phyloP scores from a whole-genome alignment of 2,888 invertebrate genomes.

The Litoditis marina region DNA sequence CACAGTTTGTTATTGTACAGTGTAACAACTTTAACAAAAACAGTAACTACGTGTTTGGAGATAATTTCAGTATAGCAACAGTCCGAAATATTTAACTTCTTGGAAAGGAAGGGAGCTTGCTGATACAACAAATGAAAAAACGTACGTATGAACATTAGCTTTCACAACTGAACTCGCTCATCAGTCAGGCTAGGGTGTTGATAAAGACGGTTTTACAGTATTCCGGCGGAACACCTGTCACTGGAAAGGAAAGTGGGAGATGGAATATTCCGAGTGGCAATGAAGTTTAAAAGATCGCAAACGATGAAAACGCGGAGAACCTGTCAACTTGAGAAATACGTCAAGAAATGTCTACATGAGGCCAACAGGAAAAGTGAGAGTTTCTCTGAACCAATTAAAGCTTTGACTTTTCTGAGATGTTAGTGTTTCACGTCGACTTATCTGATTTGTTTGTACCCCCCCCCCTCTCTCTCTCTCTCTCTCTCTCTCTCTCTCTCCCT shows the following conservation, averaged over 20 bases:
- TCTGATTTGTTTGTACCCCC: too few species aligned
- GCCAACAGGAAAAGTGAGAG: constrained; percentile 30
- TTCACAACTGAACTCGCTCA: neutral
- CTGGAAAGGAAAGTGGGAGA: constrained; percentile 50
- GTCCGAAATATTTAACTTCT: too few species aligned
- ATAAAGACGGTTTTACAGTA: constrained; percentile 15
- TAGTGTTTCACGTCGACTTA: too few species aligned
- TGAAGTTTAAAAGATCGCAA: constrained; percentile 26
- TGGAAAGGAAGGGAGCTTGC: too few species aligned
- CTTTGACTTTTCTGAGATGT: too few species aligned
- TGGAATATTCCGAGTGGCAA: constrained; percentile 42
- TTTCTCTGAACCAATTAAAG: neutral
- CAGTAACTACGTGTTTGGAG: too few species aligned
- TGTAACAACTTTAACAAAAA: neutral
- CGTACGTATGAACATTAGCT: too few species aligned
- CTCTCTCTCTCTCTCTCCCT: too few species aligned
- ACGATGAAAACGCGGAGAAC: constrained; percentile 22
- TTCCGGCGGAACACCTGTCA: constrained; percentile 41
- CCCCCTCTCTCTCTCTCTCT: too few species aligned
- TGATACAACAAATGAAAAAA: too few species aligned
- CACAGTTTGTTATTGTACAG: neutral
- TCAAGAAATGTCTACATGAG: constrained; percentile 37
- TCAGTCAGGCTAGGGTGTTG: neutral
- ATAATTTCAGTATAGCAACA: too few species aligned
- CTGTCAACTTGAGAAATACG: constrained; percentile 42